Conservation (phyloP, 2,888 invertebrate species). For the Dasypolia templi region DNA sequence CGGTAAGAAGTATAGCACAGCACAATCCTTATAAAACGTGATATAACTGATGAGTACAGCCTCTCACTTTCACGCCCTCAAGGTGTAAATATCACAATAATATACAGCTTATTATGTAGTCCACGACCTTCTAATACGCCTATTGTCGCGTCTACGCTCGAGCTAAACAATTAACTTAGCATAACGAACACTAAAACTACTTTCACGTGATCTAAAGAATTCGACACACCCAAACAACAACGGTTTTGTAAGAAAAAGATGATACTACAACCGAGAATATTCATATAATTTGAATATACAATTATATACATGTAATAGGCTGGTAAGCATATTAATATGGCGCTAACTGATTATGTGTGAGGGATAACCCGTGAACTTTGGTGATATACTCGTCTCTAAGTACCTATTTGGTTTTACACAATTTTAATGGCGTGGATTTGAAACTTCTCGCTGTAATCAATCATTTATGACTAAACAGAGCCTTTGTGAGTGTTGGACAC, state of each 20-base stretch:
- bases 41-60: not conserved
- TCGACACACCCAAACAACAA: constrained; percentile 52
- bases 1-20: not conserved
- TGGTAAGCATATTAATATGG: constrained; percentile 47
- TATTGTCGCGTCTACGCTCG: constrained; percentile 42
- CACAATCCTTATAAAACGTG: too few relatives aligned
- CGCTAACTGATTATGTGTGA: constrained; percentile 40
- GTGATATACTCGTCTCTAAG: too few relatives aligned
- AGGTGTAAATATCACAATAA: not conserved
- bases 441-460: not conserved
- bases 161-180: constrained; percentile 45
- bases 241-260: constrained; percentile 55
- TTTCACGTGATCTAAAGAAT: constrained; percentile 54
- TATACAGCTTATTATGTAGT: constrained; percentile 24
- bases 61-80: not conserved
- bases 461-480: not conserved
- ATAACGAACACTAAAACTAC: constrained; percentile 47
- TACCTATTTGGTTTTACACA: constrained; percentile 14
- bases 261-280: constrained; percentile 43
- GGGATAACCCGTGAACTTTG: constrained; percentile 34
- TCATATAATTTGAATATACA: constrained; percentile 51
- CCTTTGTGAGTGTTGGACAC: too few relatives aligned
- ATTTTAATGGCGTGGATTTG: constrained; percentile 14
- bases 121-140: constrained; percentile 35
- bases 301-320: constrained; percentile 48